Percentiles rank a stretch among this genome's conserved stretches.
These are phyloP conservation scores for Dryomyza anilis DNA, from an alignment of 2,888 invertebrate species.

Conservation along the genomic window DNA sequence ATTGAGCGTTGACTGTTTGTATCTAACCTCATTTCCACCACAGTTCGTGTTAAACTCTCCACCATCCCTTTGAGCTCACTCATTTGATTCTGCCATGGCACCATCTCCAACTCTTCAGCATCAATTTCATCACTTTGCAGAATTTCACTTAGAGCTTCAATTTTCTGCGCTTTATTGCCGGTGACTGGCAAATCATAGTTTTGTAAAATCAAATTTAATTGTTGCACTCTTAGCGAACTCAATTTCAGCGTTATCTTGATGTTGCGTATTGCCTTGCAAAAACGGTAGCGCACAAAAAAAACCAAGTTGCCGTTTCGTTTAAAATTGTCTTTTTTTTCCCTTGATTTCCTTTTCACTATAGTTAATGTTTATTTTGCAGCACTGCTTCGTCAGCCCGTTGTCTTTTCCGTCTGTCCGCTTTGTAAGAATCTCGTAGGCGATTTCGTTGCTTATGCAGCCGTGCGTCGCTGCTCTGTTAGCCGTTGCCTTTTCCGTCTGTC, in stretches of 20 bases:
- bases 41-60: neutral
- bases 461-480: neutral
- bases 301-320: neutral
- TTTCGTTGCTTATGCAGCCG: neutral
- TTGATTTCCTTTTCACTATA: neutral
- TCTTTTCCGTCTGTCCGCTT: neutral
- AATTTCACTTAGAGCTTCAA: neutral
- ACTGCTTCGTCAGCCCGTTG: neutral
- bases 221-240: neutral
- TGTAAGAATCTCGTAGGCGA: neutral
- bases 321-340: neutral
- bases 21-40: neutral
- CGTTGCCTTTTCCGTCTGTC: neutral
- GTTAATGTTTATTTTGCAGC: neutral
- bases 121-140: neutral
- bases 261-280: neutral
- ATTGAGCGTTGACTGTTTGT: neutral
- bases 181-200: neutral
- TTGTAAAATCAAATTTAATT: neutral
- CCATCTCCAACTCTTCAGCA: neutral
- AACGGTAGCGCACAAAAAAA: neutral
- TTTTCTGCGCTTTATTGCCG: constrained; percentile 1
- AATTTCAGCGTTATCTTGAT: neutral
- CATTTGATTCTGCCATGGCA: neutral
- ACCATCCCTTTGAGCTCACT: neutral